Conservation (phyloP, 1,140 invertebrate species). For the Macrostomum lignano region DNA sequence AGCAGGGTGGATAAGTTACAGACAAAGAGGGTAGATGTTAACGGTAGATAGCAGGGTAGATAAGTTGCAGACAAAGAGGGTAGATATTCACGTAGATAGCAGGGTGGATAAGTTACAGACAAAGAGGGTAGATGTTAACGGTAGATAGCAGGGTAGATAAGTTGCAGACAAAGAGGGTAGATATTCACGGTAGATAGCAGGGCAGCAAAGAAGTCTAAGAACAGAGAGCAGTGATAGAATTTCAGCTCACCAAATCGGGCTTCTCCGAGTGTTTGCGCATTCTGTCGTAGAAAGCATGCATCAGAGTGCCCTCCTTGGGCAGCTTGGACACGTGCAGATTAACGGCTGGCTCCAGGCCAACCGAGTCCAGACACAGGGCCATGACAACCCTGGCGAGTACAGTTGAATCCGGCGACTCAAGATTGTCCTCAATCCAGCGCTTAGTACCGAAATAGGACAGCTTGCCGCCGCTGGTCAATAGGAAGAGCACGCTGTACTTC, state of each 20-base stretch:
- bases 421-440: conserved; percentile 74
- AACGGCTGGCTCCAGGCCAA: conserved; percentile 37
- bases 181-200: no score
- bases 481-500: conserved; percentile 57
- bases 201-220: no score
- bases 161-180: no score
- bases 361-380: conserved; percentile 62
- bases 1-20: no score
- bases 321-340: conserved; percentile 81
- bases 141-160: no score
- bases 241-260: neutral
- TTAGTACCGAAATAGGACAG: conserved; percentile 80
- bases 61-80: no score
- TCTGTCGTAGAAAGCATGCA: no score
- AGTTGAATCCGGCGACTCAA: conserved; percentile 38
- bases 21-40: no score
- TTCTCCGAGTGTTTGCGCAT: neutral
- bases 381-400: conserved; percentile 42
- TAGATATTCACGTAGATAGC: no score
- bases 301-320: conserved; percentile 55
- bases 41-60: no score
- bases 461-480: conserved; percentile 64
- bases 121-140: no score
- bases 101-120: no score
- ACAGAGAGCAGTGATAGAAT: neutral